Base-by-base conservation (phyloP, 2,797 vertebrate genomes). In the Streptopelia turtur region DNA sequence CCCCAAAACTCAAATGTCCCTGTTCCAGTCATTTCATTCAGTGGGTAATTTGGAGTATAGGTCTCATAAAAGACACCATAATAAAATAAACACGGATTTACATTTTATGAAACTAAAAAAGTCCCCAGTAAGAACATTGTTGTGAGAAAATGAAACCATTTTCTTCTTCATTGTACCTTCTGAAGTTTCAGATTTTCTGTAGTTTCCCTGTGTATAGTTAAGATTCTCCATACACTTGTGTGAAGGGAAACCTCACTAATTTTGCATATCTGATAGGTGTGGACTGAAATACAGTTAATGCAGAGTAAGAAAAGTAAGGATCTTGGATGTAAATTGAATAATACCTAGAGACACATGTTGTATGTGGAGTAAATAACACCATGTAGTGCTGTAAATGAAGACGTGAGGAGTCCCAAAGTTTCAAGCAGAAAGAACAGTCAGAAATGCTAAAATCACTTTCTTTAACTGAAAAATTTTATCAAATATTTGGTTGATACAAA, bases 271-370 rank as follows among this genome's bases (percentile, higher is more conserved):
- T 71, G 57, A 75, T 9, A 65, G n/a, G 72, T 5, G 9, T 7
- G 21, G 8, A 64, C 57, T 84, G 37, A 68, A 81, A 81, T 61
- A 64, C 3, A 85, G 24, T 60, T 49, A 69, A 69, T 6, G 16
- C 30, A 60, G 17, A 45, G 27, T 28, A 68, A 71, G 57, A 83
- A 63, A 92, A 69, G 41, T 37, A 81, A 61, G 27, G 6, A 70
- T 30, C 14, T 28, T 70, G 9, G 64, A 52, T 39, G 12, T 28
- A 84, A 75, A 52, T 1, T 12, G 16, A 66, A 10, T 25, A 56
- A 37, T 43, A 72, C 4, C 9, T 25, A 49, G 43, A 56, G 21
- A 72, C 13, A 66, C 3, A 25, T 0, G 1, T 21, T 45, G 0
- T 13, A 22, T 39, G 52, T 5, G 5, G 56, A 86, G 35, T 30